Percentiles rank a stretch among this genome's conserved stretches.
Conservation (phyloP, 92 coral and sea anemone genomes). For the Nematostella vectensis region DNA sequence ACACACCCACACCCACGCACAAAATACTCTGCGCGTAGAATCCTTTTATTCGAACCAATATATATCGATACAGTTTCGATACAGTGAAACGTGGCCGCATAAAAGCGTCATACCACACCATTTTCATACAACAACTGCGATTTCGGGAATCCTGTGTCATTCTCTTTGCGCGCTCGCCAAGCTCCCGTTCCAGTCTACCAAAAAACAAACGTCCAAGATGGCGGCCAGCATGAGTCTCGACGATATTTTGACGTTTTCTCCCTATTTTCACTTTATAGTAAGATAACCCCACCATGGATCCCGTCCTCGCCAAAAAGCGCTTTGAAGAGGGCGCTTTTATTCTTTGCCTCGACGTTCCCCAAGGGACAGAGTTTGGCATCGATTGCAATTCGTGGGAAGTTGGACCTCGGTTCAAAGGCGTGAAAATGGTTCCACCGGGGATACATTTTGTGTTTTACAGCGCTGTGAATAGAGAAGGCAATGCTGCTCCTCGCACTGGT, state of each 20-base stretch:
- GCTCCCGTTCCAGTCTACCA: not conserved
- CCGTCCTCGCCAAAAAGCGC: conserved; percentile 55
- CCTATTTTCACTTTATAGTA: not conserved
- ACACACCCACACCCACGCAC: too few species aligned
- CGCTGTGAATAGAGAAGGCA: conserved; percentile 63
- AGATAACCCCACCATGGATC: conserved; percentile 49
- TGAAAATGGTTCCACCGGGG: conserved; percentile 97
- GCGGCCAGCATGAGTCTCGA: conserved; percentile 2
- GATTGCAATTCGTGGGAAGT: conserved; percentile 85
- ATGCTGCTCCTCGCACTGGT: conserved; percentile 92
- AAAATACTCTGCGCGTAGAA: too few species aligned
- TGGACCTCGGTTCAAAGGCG: conserved; percentile 86
- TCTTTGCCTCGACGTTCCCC: conserved; percentile 69
- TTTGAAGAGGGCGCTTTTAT: conserved; percentile 69
- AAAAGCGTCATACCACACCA: too few species aligned
- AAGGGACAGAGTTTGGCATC: conserved; percentile 84
- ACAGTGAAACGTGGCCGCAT: too few species aligned
- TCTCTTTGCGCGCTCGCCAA: too few species aligned
- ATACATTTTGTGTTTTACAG: conserved; percentile 80
- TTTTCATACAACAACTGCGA: not conserved
- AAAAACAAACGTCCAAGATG: conserved; percentile 14
- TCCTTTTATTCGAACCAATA: too few species aligned
- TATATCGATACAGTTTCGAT: too few species aligned
- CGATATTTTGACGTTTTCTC: too few species aligned
- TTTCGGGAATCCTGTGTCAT: not conserved